These are phyloP conservation scores for Volucella zonaria DNA, from an alignment of 2,888 invertebrate species.

Conservation along the genomic window DNA sequence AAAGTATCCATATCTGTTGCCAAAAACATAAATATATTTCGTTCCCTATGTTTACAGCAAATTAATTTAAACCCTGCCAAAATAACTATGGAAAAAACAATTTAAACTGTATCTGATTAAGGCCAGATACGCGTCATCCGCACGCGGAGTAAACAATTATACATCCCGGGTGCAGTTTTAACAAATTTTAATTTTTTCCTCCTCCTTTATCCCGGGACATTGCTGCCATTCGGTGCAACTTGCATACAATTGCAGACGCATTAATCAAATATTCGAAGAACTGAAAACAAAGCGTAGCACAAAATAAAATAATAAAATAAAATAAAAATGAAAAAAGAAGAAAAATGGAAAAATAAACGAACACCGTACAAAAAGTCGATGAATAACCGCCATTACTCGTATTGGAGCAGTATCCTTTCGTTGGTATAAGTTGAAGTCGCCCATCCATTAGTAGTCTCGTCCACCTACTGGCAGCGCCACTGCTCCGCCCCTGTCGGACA, in stretches of 20 bases:
- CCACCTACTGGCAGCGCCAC: conserved; percentile 20
- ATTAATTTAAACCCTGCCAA: conserved; percentile 51
- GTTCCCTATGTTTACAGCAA: conserved; percentile 35
- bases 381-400: conserved; percentile 62
- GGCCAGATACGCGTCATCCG: conserved; percentile 35
- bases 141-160: conserved; percentile 50
- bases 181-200: conserved; percentile 70
- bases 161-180: conserved; percentile 54
- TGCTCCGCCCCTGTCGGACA: background rate
- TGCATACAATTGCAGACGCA: conserved; percentile 55
- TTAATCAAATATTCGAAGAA: conserved; percentile 70
- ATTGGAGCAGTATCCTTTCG: conserved; percentile 21
- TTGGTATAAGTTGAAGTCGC: background rate
- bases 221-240: background rate
- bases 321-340: background rate
- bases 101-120: conserved; percentile 70
- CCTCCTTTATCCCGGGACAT: conserved; percentile 5
- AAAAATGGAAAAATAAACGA: conserved; percentile 1
- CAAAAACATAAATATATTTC: background rate
- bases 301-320: too few species aligned
- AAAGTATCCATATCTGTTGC: background rate
- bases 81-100: conserved; percentile 42
- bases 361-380: background rate
- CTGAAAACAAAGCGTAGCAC: conserved; percentile 31
- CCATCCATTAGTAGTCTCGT: background rate